Conservation (phyloP, 1,140 invertebrate genomes). For the Diabrotica undecimpunctata region DNA sequence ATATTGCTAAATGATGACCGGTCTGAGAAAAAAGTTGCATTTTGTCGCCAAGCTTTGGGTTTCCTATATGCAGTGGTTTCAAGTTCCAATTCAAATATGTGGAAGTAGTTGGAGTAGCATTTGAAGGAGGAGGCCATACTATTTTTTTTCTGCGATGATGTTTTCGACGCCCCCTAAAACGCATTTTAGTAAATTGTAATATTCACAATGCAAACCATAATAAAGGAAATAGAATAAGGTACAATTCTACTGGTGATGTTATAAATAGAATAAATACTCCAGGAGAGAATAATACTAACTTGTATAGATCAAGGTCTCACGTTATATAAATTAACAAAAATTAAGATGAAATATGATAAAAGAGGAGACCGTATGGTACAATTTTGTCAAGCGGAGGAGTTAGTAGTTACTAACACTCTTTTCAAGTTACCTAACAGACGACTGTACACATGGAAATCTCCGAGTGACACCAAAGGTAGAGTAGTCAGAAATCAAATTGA, state of each 20-base stretch:
- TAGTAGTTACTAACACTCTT: no score
- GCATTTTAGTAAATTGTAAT: not conserved
- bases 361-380: no score
- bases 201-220: not conserved
- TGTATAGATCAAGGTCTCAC: no score
- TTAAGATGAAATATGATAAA: no score
- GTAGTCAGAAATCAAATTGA: no score
- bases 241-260: not conserved
- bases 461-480: no score
- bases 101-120: conserved; percentile 19
- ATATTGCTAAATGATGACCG: conserved; percentile 56
- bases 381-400: no score
- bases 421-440: no score
- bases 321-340: no score
- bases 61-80: conserved; percentile 26
- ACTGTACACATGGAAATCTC: no score
- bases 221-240: not conserved
- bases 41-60: conserved; percentile 40
- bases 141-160: conserved; percentile 17
- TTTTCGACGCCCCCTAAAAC: conserved; percentile 6
- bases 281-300: no score
- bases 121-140: conserved; percentile 33
- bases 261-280: not conserved
- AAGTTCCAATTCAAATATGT: conserved; percentile 25
- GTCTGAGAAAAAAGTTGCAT: conserved; percentile 58